Conservation (phyloP, 37 sponge, comb jelly and placozoan species). For the Axinella damicornis region DNA sequence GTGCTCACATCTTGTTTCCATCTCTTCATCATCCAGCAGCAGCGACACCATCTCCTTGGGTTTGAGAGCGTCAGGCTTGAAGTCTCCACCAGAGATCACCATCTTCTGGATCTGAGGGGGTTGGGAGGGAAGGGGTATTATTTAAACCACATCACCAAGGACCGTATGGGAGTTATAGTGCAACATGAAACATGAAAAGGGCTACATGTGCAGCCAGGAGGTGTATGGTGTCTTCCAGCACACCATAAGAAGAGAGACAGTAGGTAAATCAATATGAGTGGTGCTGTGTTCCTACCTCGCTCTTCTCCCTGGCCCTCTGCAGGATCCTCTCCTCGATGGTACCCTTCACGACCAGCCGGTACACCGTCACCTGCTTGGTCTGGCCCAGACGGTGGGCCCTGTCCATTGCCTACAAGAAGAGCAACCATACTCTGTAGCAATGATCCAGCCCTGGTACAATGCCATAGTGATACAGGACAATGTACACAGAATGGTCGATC, state of each 20-base stretch:
- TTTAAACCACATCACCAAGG: too few relatives aligned
- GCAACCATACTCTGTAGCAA: background rate
- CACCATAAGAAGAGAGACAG: background rate
- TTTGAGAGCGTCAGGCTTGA: slow-evolving; percentile 89
- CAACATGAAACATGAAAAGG: too few relatives aligned
- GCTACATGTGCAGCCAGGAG: too few relatives aligned
- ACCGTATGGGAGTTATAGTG: background rate
- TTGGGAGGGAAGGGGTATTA: background rate
- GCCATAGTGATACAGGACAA: background rate
- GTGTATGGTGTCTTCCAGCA: background rate
- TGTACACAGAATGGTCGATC: background rate
- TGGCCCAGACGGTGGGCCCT: slow-evolving; percentile 97
- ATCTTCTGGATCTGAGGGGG: slow-evolving; percentile 89
- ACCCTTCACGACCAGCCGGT: slow-evolving; percentile 93
- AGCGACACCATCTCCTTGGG: slow-evolving; percentile 96
- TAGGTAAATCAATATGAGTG: too few relatives aligned
- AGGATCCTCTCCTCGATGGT: slow-evolving; percentile 95
- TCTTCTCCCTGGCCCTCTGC: slow-evolving; percentile 96
- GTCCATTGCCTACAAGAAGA: slow-evolving; percentile 87
- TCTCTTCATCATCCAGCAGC: slow-evolving; percentile 91
- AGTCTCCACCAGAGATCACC: slow-evolving; percentile 97
- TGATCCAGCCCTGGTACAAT: background rate
- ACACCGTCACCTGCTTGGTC: slow-evolving; percentile 97
- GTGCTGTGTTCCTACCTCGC: slow-evolving; percentile 64
- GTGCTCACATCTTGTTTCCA: slow-evolving; percentile 91